A percentile compares a stretch with the other conserved stretches of the same genome.
Evolutionary conservation across 2,888 invertebrate genomes (phyloP).

Genomic region (Chorisops tibialis): DNA sequence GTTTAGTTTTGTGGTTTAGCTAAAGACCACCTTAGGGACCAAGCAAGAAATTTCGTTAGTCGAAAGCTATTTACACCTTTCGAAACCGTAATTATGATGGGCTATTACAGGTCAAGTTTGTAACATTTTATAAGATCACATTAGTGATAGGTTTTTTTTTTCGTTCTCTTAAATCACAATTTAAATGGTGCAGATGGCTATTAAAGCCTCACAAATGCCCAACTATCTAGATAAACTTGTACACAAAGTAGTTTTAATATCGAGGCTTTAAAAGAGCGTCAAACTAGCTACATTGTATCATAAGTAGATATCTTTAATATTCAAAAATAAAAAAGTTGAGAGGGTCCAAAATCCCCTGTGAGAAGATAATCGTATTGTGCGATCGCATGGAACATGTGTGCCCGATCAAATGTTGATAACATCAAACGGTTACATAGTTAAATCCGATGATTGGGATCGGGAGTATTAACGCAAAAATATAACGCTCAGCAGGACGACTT

Average conservation of each 20-base stretch:
- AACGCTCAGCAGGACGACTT: neutral
- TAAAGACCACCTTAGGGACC: no score
- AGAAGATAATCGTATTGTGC: slow-evolving; percentile 21
- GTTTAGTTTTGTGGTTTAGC: no score
- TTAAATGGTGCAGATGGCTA: neutral
- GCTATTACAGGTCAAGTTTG: no score
- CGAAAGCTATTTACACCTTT: no score
- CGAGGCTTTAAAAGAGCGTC: slow-evolving; percentile 17
- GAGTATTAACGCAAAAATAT: slow-evolving; percentile 9
- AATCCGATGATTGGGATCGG: slow-evolving; percentile 17
- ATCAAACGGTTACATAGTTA: slow-evolving; percentile 25
- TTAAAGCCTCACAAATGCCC: neutral
- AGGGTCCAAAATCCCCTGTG: neutral
- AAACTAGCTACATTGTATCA: neutral
- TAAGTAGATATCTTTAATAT: neutral
- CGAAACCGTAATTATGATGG: no score
- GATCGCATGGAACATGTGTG: slow-evolving; percentile 22
- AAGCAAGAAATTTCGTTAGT: no score
- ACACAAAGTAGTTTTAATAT: neutral
- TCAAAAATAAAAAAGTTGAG: neutral
- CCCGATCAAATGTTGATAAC: neutral
- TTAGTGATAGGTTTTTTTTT: neutral
- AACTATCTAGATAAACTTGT: neutral
- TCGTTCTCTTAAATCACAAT: neutral
- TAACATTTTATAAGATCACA: neutral